phyloP scores from a whole-genome alignment of 2,113 vertebrate genomes.

The Hemibagrus wyckioides region DNA sequence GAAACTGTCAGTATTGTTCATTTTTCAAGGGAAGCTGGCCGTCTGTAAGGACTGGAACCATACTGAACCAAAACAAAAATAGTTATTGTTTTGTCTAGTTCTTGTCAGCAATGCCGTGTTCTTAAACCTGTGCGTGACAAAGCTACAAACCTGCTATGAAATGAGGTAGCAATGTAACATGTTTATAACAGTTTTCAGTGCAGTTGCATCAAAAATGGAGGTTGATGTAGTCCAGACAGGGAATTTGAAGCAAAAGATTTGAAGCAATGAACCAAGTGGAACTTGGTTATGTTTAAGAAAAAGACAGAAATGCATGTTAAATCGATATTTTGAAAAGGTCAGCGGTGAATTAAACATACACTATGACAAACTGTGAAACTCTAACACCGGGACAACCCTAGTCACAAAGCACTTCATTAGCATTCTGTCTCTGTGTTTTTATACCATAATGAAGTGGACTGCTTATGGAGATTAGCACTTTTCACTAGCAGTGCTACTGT shows the following conservation, averaged over 20 bases:
- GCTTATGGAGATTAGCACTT: neutral
- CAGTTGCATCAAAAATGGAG: neutral
- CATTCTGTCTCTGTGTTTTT: neutral
- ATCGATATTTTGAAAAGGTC: neutral
- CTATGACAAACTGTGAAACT: neutral
- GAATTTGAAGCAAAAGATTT: too few relatives aligned
- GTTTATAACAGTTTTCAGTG: neutral
- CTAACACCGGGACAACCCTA: neutral
- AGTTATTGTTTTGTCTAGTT: constrained; percentile 1
- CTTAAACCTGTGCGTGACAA: neutral
- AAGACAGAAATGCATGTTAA: neutral
- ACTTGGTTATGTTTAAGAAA: neutral
- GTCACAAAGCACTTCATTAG: too few relatives aligned
- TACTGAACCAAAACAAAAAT: neutral
- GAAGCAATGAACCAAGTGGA: neutral
- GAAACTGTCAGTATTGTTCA: neutral
- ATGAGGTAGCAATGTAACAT: neutral
- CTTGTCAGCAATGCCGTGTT: neutral
- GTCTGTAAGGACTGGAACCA: neutral
- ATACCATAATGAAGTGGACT: neutral
- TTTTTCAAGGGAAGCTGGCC: neutral
- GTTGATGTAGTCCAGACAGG: neutral
- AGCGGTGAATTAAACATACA: neutral
- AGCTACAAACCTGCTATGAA: neutral
- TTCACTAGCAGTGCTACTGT: neutral